Base-by-base conservation (phyloP, 1,140 invertebrate genomes). In the Drosophila nigromelanica region DNA sequence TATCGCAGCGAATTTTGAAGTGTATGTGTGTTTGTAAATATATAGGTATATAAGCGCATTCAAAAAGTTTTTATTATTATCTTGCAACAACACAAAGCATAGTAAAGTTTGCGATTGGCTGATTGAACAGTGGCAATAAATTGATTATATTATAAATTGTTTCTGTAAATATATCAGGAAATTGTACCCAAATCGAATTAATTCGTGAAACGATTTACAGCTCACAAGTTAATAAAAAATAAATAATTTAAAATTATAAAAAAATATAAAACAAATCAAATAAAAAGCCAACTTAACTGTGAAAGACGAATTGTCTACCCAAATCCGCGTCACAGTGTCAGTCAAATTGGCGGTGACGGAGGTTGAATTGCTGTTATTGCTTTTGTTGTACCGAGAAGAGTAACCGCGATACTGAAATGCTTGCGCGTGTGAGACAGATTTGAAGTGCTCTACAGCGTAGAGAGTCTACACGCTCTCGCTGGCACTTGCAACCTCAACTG, bases 281-380 rank as follows among this genome's bases (percentile, higher is more conserved):
- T 47, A 47, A 27, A 5, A 35, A 8, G 0, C 10, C 7, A 35
- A 18, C 15, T 12, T 37, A 5, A 12, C 8, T 52, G 21, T 10
- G 1, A 27, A n/a, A 24, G 18, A 4, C 15, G 51, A 5, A 14
- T 21, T 21, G 14, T 15, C 1, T 50, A 50, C n/a, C 7, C 12
- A 55, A 3, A 30, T 18, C 1, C 43, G 47, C 27, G 47, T 43
- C 21, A 50, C 55, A 2, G 64, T 74, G 56, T 59, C 47, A 43
- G 60, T 40, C 78, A 68, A 59, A 80, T 76, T 50, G 35, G 4
- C 24, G 40, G 40, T 52, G 48, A 24, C 48, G 39, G 52, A 58
- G 43, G 40, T 43, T 21, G 12, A 39, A 18, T 15, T 40, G n/a
- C 39, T 56, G 55, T 47, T 56, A 2, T 47, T 55, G 42, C 30